phyloP scores from a whole-genome alignment of 2,797 vertebrate species.

The Balearica regulorum region DNA sequence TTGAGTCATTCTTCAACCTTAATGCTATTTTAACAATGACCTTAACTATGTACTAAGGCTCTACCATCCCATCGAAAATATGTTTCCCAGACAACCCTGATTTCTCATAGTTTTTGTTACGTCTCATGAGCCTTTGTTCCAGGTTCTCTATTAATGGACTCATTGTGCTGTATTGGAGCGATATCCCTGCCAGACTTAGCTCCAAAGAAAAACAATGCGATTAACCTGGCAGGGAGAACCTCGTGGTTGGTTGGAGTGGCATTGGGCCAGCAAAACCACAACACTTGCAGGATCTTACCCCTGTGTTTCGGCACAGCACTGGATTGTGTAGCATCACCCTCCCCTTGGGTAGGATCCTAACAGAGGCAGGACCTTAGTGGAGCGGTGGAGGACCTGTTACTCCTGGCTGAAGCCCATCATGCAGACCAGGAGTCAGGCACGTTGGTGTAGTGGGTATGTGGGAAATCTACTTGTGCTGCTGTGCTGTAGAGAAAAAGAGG shows the following conservation, averaged over 20 bases:
- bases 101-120: neutral
- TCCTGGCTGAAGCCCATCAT: accelerated
- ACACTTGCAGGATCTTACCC: neutral
- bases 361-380: accelerated
- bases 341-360: neutral
- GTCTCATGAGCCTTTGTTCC: neutral
- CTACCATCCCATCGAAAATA: neutral
- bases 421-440: neutral
- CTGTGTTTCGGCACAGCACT: neutral
- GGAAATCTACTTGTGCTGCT: neutral
- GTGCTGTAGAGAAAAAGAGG: accelerated
- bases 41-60: neutral
- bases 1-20: neutral
- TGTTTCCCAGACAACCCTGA: neutral
- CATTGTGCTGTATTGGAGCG: neutral
- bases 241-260: neutral
- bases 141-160: neutral
- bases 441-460: neutral
- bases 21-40: neutral
- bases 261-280: neutral
- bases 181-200: neutral
- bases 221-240: neutral
- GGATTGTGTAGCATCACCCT: too few species aligned
- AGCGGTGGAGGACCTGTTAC: neutral
- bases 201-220: neutral